Base-by-base conservation (phyloP, 2,113 vertebrate genomes). In the Anas platyrhynchos region DNA sequence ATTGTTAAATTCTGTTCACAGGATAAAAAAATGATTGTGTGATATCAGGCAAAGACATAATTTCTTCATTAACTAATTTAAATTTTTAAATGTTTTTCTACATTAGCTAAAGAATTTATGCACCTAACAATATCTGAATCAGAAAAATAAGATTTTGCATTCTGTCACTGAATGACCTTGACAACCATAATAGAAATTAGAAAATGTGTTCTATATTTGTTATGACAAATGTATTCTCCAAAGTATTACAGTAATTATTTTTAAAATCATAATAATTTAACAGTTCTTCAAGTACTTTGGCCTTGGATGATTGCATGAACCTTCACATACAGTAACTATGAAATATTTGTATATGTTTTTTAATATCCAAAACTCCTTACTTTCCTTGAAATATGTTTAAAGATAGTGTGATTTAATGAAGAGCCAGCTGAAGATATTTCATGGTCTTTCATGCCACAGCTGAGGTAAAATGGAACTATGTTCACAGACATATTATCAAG, bases 21-120 rank as follows among this genome's bases (percentile, higher is more conserved):
- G 94, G 88, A 94, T 78, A 92, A 92, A 95, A 95, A 95, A 95
- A 93, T 63, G 87, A 83, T 55, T 96, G 83, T 91, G 76, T 88
- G 68, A 89, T 91, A 93, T 92, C 74, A 58, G 43, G 88, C 63
- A 93, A 92, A 94, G 91, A 85, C 82, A 90, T 59, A 83, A 95
- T 85, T 83, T 96, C 29, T 93, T 89, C 63, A 93, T 94, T 94
- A 95, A 96, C 62, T 29, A 93, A 84, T 90, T 93, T 48, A 31
- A 58, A 55, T 87, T 95, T 94, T 94, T 69, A 93, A 92, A 96
- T 90, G 80, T n/a, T 48, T 88, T 91, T 96, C 59, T 84, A 71
- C 16, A 54, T 73, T 86, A 86, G 61, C 88, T 88, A 73, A 87
- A 94, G 96, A 89, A 87, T 78, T 79, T 80, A 66, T 83, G 74